A percentile compares a stretch with the other conserved stretches of the same genome.
phyloP scores from a whole-genome alignment of 2,113 vertebrate species.

The Scomber japonicus region DNA sequence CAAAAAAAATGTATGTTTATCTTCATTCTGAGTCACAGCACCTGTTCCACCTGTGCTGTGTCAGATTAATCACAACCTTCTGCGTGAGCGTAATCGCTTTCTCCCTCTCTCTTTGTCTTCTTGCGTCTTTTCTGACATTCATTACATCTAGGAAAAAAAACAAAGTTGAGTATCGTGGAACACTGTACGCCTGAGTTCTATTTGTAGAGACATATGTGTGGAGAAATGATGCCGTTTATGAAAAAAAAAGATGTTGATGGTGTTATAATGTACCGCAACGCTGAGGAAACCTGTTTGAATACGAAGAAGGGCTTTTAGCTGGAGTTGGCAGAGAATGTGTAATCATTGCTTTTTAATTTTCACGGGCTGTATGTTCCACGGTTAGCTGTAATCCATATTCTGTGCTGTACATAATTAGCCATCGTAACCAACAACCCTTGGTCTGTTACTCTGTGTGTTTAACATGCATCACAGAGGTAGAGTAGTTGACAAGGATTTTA shows the following conservation, averaged over 20 bases:
- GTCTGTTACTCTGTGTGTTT: slow-evolving; percentile 45
- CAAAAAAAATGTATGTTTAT: slow-evolving; percentile 66
- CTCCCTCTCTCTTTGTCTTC: background rate
- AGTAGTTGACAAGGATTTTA: slow-evolving; percentile 39
- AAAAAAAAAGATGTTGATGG: slow-evolving; percentile 8
- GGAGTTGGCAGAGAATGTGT: slow-evolving; percentile 22
- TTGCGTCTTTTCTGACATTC: slow-evolving; percentile 15
- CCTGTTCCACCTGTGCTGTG: slow-evolving; percentile 64
- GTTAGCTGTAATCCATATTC: slow-evolving; percentile 50
- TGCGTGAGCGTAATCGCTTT: slow-evolving; percentile 9
- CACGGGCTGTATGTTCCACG: slow-evolving; percentile 26
- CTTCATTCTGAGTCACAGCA: slow-evolving; percentile 66
- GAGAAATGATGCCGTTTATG: slow-evolving; percentile 16
- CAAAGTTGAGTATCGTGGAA: slow-evolving; percentile 9
- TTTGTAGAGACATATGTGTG: background rate
- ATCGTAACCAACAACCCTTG: slow-evolving; percentile 52
- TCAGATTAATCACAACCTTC: slow-evolving; percentile 69
- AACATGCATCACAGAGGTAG: slow-evolving; percentile 44
- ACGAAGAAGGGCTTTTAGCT: slow-evolving; percentile 11
- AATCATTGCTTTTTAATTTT: slow-evolving; percentile 35
- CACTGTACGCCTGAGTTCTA: slow-evolving; percentile 5
- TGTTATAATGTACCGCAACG: background rate
- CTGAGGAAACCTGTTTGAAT: slow-evolving; percentile 33
- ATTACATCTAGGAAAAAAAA: background rate
- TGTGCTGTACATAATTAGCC: slow-evolving; percentile 57